A percentile compares a stretch with the other conserved stretches of the same genome.
Evolutionary conservation across 2,113 vertebrate species (phyloP).

Genomic region (Heptranchias perlo): DNA sequence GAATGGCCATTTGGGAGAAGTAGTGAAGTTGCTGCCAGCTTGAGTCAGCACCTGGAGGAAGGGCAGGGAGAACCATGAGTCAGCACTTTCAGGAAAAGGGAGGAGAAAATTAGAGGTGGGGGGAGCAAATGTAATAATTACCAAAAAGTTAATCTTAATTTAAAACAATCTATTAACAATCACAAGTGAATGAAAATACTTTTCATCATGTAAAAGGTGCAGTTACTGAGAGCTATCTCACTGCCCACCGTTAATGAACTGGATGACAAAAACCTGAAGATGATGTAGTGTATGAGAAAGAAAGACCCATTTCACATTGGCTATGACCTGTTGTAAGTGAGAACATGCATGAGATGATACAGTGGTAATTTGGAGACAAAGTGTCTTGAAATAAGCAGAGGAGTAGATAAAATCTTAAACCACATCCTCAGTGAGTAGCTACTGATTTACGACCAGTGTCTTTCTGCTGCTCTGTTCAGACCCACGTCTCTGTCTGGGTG

Average conservation of each 20-base stretch:
- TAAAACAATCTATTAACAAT: neutral
- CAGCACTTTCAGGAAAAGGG: neutral
- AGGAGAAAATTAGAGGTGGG: neutral
- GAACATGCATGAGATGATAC: fast-evolving
- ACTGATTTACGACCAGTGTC: conserved; percentile 49
- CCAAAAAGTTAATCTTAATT: neutral
- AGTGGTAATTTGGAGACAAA: neutral
- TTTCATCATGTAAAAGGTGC: neutral
- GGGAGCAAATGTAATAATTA: neutral
- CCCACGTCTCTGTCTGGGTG: neutral
- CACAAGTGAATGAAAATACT: neutral
- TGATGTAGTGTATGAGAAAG: neutral
- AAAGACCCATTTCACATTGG: fast-evolving
- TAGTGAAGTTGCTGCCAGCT: neutral
- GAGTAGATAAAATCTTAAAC: conserved; percentile 34
- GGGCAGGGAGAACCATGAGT: neutral
- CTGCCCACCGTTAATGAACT: neutral
- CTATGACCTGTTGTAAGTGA: neutral
- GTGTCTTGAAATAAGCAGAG: neutral
- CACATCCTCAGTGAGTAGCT: neutral
- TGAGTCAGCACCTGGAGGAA: neutral
- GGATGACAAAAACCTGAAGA: conserved; percentile 34
- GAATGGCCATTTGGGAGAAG: neutral
- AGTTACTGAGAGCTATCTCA: neutral
- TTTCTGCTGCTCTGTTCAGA: conserved; percentile 44